A percentile compares a stretch with the other conserved stretches of the same genome.
These are phyloP conservation scores for Leucoraja ocellata DNA, from an alignment of 2,797 vertebrate genomes.

Conservation along the genomic window DNA sequence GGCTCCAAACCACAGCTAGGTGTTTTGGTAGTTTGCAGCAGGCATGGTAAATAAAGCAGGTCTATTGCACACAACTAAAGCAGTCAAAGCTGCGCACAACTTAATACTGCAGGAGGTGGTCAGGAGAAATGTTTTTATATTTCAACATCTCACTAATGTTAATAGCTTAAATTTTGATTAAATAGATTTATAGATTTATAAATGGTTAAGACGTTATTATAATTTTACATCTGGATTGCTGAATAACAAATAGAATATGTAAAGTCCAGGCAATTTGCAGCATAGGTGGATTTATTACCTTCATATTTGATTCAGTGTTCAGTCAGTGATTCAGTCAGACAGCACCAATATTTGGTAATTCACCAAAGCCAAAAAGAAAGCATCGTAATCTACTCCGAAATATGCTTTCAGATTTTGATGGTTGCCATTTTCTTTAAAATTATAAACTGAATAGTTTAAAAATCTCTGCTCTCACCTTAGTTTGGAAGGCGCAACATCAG, in stretches of 20 bases:
- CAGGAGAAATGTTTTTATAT: neutral
- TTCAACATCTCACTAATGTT: neutral
- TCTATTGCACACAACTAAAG: neutral
- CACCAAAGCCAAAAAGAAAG: neutral
- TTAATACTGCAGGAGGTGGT: neutral
- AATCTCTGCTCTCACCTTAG: neutral
- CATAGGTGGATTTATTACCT: neutral
- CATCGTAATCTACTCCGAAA: neutral
- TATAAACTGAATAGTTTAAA: neutral
- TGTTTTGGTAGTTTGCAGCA: neutral
- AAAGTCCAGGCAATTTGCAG: neutral
- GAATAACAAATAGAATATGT: neutral
- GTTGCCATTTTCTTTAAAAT: constrained; percentile 21
- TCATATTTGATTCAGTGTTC: neutral
- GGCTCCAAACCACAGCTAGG: neutral
- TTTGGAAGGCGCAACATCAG: neutral
- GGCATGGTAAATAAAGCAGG: neutral
- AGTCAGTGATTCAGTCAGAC: neutral
- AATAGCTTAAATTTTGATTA: constrained; percentile 23
- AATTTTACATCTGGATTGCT: neutral
- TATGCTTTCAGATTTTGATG: neutral
- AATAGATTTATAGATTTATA: neutral
- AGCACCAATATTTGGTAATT: constrained; percentile 11
- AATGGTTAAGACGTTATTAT: neutral
- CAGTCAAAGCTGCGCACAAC: neutral